Evolutionary conservation across 2,888 invertebrate species (phyloP).

Genomic region (Drosophila mulleri): DNA sequence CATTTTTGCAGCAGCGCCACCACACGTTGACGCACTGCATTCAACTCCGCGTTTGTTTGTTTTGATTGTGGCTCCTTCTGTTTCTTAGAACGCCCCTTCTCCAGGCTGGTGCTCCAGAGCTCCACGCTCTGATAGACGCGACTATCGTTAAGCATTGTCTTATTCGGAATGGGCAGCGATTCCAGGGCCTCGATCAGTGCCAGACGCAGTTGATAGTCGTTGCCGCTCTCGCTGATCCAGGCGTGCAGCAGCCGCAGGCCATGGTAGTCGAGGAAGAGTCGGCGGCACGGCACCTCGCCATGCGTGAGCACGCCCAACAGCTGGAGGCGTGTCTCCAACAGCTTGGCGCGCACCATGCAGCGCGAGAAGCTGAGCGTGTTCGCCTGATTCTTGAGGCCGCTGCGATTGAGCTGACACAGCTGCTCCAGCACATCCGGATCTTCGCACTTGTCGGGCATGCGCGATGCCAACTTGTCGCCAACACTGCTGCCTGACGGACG

Average conservation of each 20-base stretch:
- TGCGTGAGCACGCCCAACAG: constrained; percentile 91
- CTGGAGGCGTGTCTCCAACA: constrained; percentile 90
- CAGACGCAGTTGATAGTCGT: constrained; percentile 86
- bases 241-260: constrained; percentile 95
- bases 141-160: constrained; percentile 96
- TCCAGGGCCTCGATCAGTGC: constrained; percentile 92
- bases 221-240: constrained; percentile 91
- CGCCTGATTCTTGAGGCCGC: constrained; percentile 94
- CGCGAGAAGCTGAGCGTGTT: constrained; percentile 96
- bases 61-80: neutral
- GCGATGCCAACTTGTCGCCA: constrained; percentile 13
- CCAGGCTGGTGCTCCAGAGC: constrained; percentile 88
- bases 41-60: too few species aligned
- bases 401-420: constrained; percentile 90
- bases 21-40: constrained; percentile 38
- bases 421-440: constrained; percentile 93
- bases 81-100: neutral
- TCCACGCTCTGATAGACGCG: constrained; percentile 94
- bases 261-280: constrained; percentile 96
- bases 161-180: constrained; percentile 95
- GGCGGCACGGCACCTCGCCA: constrained; percentile 92
- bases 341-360: constrained; percentile 96
- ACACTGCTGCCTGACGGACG: constrained; percentile 31
- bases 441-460: constrained; percentile 85
- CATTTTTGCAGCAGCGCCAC: constrained; percentile 63